phyloP scores from a whole-genome alignment of 2,888 invertebrate species.

The Priocnemis perturbator region DNA sequence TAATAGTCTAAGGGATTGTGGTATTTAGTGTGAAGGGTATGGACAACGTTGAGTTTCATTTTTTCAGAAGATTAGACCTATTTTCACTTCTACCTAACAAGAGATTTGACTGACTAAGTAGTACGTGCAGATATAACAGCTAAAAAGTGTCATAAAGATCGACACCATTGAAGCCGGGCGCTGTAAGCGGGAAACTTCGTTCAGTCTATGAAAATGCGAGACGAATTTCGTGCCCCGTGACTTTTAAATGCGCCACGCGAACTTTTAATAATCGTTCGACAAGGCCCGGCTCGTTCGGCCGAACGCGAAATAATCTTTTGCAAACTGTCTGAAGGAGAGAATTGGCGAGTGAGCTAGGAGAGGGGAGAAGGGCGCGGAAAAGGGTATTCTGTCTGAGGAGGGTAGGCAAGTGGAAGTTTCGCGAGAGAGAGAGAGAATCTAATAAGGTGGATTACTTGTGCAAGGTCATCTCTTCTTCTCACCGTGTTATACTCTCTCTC shows the following conservation, averaged over 20 bases:
- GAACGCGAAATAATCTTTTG: constrained; percentile 1
- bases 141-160: background rate
- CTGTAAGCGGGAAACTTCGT: no score
- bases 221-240: constrained; percentile 23
- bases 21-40: constrained; percentile 25
- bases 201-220: constrained; percentile 6
- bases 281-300: background rate
- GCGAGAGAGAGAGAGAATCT: background rate
- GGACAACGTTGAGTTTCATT: background rate
- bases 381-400: background rate
- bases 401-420: constrained; percentile 2
- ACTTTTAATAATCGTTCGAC: constrained; percentile 38
- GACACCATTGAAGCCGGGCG: no score
- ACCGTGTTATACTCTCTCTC: background rate
- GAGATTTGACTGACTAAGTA: no score
- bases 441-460: background rate
- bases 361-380: background rate
- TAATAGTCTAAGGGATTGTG: constrained; percentile 27
- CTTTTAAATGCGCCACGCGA: constrained; percentile 8
- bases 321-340: background rate
- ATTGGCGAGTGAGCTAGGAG: no score
- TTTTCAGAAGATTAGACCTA: no score
- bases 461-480: no score
- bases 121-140: no score
- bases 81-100: no score